Evolutionary conservation across 2,888 invertebrate species (phyloP).

Genomic region (Melieria picta): DNA sequence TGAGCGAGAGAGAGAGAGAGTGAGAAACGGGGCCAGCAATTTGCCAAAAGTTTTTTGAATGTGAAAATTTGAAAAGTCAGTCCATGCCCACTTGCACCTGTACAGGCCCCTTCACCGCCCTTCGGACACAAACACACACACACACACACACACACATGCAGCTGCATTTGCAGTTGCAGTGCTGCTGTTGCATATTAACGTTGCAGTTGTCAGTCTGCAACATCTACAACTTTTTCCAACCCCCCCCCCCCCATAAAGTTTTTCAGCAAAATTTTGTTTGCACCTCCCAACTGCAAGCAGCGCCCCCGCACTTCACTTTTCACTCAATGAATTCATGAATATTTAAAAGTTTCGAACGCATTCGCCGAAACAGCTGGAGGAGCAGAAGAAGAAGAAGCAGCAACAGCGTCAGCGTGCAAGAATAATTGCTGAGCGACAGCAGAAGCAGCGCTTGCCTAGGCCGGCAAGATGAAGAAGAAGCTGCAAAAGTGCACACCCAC

Average conservation of each 20-base stretch:
- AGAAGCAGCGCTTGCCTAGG: slow-evolving; percentile 12
- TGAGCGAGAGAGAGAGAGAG: no score
- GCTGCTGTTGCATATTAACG: slow-evolving; percentile 8
- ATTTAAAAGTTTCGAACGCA: slow-evolving; percentile 24
- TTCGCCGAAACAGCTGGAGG: no score
- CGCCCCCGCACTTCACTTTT: slow-evolving; percentile 5
- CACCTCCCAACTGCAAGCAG: neutral
- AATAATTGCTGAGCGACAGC: slow-evolving; percentile 15
- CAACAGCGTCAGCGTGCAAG: no score
- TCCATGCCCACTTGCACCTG: neutral
- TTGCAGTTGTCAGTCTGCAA: slow-evolving; percentile 8
- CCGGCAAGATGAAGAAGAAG: neutral
- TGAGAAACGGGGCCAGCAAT: no score
- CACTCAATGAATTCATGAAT: slow-evolving; percentile 28
- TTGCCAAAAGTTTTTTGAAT: neutral
- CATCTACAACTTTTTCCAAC: no score
- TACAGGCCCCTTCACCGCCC: neutral
- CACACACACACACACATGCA: neutral
- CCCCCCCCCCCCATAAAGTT: neutral
- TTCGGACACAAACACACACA: neutral
- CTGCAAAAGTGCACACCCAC: neutral
- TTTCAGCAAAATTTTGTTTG: neutral
- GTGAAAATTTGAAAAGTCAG: no score
- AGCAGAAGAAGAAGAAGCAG: no score
- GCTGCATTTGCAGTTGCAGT: slow-evolving; percentile 1